Evolutionary conservation across 2,888 invertebrate species (phyloP), one percentile per base, ranked within the genome.

Genomic region (Euproctis similis): DNA sequence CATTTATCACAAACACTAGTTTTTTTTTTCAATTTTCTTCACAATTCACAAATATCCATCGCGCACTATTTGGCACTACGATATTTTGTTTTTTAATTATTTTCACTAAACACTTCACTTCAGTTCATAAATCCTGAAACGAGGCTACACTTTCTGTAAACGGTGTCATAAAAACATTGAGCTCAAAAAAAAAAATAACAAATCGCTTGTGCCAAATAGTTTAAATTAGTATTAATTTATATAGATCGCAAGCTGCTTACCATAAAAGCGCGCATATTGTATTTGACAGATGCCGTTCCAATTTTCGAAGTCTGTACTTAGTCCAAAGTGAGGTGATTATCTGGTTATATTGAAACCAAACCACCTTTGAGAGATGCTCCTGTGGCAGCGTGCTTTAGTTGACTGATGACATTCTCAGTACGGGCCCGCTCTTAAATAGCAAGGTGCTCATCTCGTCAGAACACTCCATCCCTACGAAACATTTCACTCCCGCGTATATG

Each of bases 331-430:
- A 45, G 52, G 42, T 39, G 28, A 34, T 40, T 36, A n/a, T n/a
- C n/a, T n/a, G 28, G 26, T 60, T 60, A 46, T 45, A 50, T 56
- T 54, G 52, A 58, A 67, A 64, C 59, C 67, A 63, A 53, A 62
- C 60, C 67, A 51, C 35, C 55, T 50, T 55, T 52, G 51, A 61
- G 76, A 78, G 81, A 80, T 81, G 81, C 71, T 76, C 73, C 62
- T 71, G 65, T 64, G 59, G 50, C 69, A 59, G 72, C 57, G 72
- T 63, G 72, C 69, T 71, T 39, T 67, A 70, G 76, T 70, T 78
- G 71, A 84, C 82, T 84, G 82, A 84, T 84, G 82, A 77, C 74
- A 81, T 80, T 82, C 76, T 68, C 74, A 60, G 66, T 59, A 63
- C 65, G 67, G 70, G 59, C 71, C 71, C 74, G 82, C 82, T 76